Percentiles rank a stretch among this genome's conserved stretches.
Evolutionary conservation across 2,113 vertebrate species (phyloP).

Genomic region (Platysternon megacephalum): DNA sequence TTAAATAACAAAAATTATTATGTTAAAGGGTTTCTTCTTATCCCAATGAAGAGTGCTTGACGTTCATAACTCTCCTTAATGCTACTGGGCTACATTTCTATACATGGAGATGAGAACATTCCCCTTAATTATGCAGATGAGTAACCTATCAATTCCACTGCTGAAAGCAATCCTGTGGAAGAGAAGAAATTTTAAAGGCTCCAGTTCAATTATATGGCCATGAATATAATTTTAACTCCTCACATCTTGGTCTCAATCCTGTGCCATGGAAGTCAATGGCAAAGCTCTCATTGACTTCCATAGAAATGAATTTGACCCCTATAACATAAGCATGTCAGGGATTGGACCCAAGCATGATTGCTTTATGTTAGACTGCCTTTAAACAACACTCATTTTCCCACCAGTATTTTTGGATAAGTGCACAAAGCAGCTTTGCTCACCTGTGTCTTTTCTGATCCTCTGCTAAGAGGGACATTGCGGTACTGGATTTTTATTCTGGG

Average conservation of each 20-base stretch:
- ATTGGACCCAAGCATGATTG: neutral
- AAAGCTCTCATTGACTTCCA: neutral
- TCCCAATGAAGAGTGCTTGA: neutral
- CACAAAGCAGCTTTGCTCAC: neutral
- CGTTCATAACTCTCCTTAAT: neutral
- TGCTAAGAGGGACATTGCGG: neutral
- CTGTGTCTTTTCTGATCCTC: neutral
- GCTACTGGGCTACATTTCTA: neutral
- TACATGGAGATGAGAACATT: neutral
- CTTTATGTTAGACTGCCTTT: neutral
- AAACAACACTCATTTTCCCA: neutral
- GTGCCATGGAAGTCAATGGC: neutral
- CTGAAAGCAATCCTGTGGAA: neutral
- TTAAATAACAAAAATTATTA: neutral
- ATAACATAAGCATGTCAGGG: neutral
- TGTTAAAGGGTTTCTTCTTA: neutral
- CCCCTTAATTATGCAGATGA: neutral
- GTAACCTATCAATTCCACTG: neutral
- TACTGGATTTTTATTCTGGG: neutral
- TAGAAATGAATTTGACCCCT: neutral
- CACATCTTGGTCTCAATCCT: neutral
- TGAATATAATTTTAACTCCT: neutral
- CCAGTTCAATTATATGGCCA: constrained; percentile 1
- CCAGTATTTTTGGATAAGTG: neutral
- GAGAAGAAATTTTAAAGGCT: neutral